Evolutionary conservation across 2,113 vertebrate species (phyloP), one percentile per base, ranked within the genome.

Genomic region (Daboia siamensis): DNA sequence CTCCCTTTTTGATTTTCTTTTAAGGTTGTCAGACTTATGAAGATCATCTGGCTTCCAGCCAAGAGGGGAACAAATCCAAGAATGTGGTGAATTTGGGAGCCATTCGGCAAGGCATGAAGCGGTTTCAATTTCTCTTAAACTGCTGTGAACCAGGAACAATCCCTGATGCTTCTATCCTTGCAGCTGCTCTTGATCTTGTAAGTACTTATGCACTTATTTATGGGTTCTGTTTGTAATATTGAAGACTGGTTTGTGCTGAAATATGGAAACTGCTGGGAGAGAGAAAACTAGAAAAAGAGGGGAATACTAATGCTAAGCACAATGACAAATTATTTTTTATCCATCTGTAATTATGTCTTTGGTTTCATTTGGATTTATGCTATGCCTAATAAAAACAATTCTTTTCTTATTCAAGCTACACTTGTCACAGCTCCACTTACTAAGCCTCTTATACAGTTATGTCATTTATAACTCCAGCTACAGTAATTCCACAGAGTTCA

Each of bases 121-220:
- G 99, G 91, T 99, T 99, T 94, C 99, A 99, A 95, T 99, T 99
- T 94, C 98, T 99, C 56, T 97, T 99, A 61, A 99, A 99, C 97
- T 99, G 99, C 97, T 99, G 99, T 89, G 99, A 99, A 87, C 99
- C 99, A 0, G 99, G 99, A 64, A 99, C 99, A 39, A 99, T 99
- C 90, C 99, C 99, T 0, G 99, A 99, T 91, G 99, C 99, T 23
- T 99, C 99, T 59, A 99, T 99, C 96, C 94, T 99, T 44, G 99
- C 99, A 20, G 99, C 99, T 1, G 99, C 99, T 88, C 97, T 99
- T 56, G 99, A 99, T 95, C 98, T 99, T 96, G 99, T 99, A 96
- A 97, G 98, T 97, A 10, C 5, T 56, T 90, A 54, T 23, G 33
- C 93, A 21, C 64, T 57, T 86, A 5, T 54, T 90, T 0, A 0